These are phyloP conservation scores for Tachuris rubrigastra DNA, from an alignment of 2,113 vertebrate species.

Conservation along the genomic window DNA sequence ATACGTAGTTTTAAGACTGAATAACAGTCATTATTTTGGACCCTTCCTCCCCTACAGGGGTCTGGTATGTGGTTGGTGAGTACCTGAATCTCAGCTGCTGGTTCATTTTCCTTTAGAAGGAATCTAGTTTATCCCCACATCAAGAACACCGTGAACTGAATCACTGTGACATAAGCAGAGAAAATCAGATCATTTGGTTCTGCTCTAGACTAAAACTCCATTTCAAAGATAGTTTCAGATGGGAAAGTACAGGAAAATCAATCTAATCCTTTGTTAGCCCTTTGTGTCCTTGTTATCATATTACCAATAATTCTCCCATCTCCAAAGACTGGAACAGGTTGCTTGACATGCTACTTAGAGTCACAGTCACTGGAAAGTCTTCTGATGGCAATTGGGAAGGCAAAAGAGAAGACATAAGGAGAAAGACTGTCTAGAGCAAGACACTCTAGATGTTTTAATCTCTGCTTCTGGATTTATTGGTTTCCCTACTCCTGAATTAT, in stretches of 20 bases:
- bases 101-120: neutral
- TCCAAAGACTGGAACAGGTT: neutral
- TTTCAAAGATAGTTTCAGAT: neutral
- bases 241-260: neutral
- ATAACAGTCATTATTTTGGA: neutral
- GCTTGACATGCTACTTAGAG: neutral
- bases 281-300: neutral
- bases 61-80: neutral
- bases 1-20: neutral
- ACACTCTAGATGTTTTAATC: neutral
- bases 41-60: neutral
- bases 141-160: neutral
- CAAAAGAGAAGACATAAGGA: neutral
- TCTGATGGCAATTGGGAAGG: neutral
- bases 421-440: neutral
- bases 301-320: neutral
- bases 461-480: neutral
- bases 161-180: neutral
- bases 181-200: neutral
- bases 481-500: neutral
- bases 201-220: neutral
- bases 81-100: neutral
- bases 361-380: neutral
- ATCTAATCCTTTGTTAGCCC: neutral
- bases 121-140: neutral